Evolutionary conservation across 2,888 invertebrate species (phyloP).

Genomic region (Hypercompe scribonia): DNA sequence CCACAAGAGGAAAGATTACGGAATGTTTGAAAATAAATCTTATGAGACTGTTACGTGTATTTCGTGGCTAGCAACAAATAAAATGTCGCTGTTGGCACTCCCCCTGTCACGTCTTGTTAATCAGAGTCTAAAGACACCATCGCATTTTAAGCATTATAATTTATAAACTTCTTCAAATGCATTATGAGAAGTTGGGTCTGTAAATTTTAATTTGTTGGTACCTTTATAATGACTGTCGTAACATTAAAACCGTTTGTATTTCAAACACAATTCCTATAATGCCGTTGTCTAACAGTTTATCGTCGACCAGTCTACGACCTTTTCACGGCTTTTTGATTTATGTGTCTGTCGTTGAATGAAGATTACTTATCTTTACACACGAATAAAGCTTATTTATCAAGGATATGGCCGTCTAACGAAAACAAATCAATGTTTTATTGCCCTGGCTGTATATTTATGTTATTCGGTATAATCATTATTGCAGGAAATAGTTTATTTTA

Average conservation of each 20-base stretch:
- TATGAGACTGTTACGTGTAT: conserved; percentile 78
- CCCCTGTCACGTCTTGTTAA: conserved; percentile 63
- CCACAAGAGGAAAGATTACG: conserved; percentile 82
- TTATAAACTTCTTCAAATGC: conserved; percentile 45
- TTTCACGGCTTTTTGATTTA: conserved; percentile 82
- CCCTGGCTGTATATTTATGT: conserved; percentile 43
- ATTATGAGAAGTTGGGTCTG: conserved; percentile 28
- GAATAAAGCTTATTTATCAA: conserved; percentile 74
- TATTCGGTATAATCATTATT: conserved; percentile 34
- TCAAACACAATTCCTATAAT: conserved; percentile 31
- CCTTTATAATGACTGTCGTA: conserved; percentile 36
- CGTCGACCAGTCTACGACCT: conserved; percentile 60
- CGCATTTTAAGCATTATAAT: conserved; percentile 56
- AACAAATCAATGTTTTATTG: conserved; percentile 59
- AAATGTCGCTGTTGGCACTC: conserved; percentile 68
- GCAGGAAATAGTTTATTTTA: conserved; percentile 25
- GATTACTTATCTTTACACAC: conserved; percentile 75
- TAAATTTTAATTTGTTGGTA: conserved; percentile 31
- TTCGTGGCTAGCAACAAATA: conserved; percentile 79
- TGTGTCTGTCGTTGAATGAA: conserved; percentile 71
- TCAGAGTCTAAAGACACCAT: conserved; percentile 58
- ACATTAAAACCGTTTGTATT: conserved; percentile 39
- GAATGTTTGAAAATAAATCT: conserved; percentile 82
- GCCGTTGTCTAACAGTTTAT: conserved; percentile 56
- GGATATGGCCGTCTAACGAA: conserved; percentile 57